Percentiles rank a stretch among this genome's conserved stretches.
These are phyloP conservation scores for Sepiola atlantica DNA, from an alignment of 2,888 invertebrate genomes.

Conservation along the genomic window DNA sequence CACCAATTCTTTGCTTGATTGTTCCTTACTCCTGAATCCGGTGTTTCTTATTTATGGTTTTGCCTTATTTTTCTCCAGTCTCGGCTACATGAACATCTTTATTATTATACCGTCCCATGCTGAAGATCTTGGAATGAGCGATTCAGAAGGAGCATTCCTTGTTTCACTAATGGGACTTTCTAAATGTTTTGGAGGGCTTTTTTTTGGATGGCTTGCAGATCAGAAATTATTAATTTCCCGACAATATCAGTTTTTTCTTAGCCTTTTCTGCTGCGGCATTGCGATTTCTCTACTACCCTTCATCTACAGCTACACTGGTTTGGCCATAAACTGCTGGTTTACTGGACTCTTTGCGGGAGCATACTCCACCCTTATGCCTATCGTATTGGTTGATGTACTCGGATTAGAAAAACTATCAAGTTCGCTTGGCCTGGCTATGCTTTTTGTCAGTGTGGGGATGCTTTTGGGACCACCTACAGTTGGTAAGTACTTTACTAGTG, in stretches of 20 bases:
- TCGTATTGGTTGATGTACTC: constrained; percentile 56
- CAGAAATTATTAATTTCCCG: constrained; percentile 53
- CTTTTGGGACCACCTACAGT: constrained; percentile 48
- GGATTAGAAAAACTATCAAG: constrained; percentile 56
- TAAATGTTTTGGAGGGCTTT: constrained; percentile 57
- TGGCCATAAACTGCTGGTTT: constrained; percentile 53
- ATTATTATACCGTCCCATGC: constrained; percentile 50
- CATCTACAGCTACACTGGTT: constrained; percentile 48
- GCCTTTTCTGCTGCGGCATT: constrained; percentile 49
- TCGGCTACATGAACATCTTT: constrained; percentile 52
- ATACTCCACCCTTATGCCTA: constrained; percentile 56
- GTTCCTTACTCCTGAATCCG: constrained; percentile 54
- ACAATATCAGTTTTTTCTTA: constrained; percentile 49
- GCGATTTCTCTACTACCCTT: constrained; percentile 49
- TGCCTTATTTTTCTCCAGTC: constrained; percentile 53
- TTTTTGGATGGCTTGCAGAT: constrained; percentile 60
- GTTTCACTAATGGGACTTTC: constrained; percentile 58
- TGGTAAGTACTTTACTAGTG: not conserved
- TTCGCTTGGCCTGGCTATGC: constrained; percentile 55
- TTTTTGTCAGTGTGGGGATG: constrained; percentile 50
- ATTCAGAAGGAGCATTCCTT: constrained; percentile 54
- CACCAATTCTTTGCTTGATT: constrained; percentile 52
- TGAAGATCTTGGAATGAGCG: constrained; percentile 51
- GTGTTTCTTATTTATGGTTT: constrained; percentile 55
- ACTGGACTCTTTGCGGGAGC: constrained; percentile 58